Conservation (phyloP, 2,888 invertebrate species). For the Drosophila meridiana region DNA sequence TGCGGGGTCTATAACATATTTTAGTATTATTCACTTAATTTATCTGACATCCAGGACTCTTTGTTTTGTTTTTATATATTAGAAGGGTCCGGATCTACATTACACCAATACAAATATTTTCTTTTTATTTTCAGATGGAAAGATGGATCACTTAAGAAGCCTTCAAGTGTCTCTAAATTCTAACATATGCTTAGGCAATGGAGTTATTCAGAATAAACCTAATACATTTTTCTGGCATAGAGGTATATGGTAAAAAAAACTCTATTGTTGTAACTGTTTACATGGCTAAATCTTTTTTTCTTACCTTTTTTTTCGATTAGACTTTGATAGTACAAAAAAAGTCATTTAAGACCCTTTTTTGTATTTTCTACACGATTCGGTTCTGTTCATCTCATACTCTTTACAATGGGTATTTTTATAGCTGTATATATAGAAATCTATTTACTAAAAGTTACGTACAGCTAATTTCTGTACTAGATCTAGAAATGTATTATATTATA, state of each 20-base stretch:
- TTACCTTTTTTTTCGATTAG: neutral
- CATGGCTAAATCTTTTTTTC: neutral
- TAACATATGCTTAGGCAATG: neutral
- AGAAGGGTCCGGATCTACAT: too few relatives aligned
- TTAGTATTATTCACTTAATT: too few relatives aligned
- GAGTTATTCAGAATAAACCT: neutral
- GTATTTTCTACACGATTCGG: slow-evolving; percentile 4
- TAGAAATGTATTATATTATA: neutral
- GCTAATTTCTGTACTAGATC: neutral
- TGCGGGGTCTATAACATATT: neutral
- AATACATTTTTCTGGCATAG: neutral
- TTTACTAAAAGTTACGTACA: neutral
- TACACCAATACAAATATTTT: too few relatives aligned
- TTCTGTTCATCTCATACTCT: too few relatives aligned
- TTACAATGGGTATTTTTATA: neutral
- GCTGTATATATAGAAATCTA: too few relatives aligned
- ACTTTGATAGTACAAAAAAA: neutral
- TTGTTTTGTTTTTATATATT: too few relatives aligned
- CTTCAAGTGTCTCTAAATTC: neutral
- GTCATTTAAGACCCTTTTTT: neutral
- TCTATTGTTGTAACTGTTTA: neutral
- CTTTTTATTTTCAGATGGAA: too few relatives aligned
- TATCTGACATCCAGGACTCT: too few relatives aligned
- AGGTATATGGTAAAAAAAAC: neutral
- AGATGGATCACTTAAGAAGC: too few relatives aligned